A percentile compares a stretch with the other conserved stretches of the same genome.
Evolutionary conservation across 2,113 vertebrate species (phyloP).

Genomic region (Zosterops japonicus): DNA sequence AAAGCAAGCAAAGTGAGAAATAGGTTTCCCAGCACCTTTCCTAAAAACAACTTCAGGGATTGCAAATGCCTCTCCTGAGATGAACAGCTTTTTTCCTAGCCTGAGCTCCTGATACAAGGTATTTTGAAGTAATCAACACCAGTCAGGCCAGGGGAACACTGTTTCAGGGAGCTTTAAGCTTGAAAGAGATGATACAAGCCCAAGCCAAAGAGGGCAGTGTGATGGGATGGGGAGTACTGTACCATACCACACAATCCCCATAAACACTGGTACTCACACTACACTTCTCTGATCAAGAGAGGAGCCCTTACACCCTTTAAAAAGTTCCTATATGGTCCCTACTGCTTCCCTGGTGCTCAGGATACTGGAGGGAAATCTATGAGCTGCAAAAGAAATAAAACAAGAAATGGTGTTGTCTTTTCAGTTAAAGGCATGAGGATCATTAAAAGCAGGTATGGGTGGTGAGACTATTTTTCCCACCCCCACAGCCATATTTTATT

Average conservation of each 20-base stretch:
- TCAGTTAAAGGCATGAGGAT: not conserved
- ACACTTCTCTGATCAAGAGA: not conserved
- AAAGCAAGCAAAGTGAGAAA: not conserved
- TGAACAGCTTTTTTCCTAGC: not conserved
- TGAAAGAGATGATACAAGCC: not conserved
- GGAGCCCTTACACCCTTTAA: not conserved
- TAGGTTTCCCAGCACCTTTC: not conserved
- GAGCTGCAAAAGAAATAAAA: not conserved
- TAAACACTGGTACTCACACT: accelerated
- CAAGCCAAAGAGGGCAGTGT: not conserved
- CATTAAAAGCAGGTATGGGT: not conserved
- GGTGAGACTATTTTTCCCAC: not conserved
- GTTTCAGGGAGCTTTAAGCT: not conserved
- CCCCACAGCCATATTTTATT: not conserved
- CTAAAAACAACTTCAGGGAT: not conserved
- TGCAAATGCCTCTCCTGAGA: not conserved
- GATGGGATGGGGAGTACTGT: not conserved
- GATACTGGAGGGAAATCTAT: not conserved
- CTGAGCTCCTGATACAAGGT: not conserved
- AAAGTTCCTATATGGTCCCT: not conserved
- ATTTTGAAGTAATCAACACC: not conserved
- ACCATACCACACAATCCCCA: too few relatives aligned
- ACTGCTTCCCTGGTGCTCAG: not conserved
- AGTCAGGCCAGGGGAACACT: not conserved
- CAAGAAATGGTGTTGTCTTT: not conserved